Percentiles rank a stretch among this genome's conserved stretches.
These are phyloP conservation scores for Cydia splendana DNA, from an alignment of 1,140 invertebrate genomes.

Conservation along the genomic window DNA sequence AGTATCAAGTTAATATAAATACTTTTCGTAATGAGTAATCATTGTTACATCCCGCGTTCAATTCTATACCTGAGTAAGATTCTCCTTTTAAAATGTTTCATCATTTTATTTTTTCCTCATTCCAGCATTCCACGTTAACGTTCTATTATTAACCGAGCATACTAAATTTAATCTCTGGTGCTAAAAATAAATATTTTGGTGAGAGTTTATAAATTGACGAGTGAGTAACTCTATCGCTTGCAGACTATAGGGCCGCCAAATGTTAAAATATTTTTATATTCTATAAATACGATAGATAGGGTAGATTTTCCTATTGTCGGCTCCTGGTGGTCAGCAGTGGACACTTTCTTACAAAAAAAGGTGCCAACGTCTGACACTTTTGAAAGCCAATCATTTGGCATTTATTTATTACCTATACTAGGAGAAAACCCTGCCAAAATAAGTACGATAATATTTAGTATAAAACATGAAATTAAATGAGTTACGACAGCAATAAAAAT, in stretches of 20 bases:
- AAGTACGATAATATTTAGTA: neutral
- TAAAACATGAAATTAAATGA: neutral
- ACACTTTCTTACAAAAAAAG: no score
- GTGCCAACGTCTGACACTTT: no score
- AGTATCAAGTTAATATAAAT: no score
- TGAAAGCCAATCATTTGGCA: no score
- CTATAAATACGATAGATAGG: no score
- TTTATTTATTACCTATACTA: no score
- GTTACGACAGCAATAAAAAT: neutral
- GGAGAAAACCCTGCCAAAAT: neutral
- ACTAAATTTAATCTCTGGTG: conserved; percentile 4
- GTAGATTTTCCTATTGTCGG: no score
- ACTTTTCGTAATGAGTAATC: no score
- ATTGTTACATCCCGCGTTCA: no score
- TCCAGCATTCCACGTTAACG: neutral
- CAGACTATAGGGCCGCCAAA: neutral
- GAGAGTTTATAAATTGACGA: conserved; percentile 41
- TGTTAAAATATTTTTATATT: no score
- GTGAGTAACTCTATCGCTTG: conserved; percentile 34
- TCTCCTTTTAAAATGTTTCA: neutral
- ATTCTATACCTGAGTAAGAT: neutral
- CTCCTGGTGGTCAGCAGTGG: no score
- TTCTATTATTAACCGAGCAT: neutral
- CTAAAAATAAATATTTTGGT: conserved; percentile 42
- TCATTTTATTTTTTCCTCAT: conserved; percentile 27